Evolutionary conservation across 1,140 invertebrate species (phyloP), one percentile per base, ranked within the genome.

Genomic region (Venustaconcha ellipsiformis): DNA sequence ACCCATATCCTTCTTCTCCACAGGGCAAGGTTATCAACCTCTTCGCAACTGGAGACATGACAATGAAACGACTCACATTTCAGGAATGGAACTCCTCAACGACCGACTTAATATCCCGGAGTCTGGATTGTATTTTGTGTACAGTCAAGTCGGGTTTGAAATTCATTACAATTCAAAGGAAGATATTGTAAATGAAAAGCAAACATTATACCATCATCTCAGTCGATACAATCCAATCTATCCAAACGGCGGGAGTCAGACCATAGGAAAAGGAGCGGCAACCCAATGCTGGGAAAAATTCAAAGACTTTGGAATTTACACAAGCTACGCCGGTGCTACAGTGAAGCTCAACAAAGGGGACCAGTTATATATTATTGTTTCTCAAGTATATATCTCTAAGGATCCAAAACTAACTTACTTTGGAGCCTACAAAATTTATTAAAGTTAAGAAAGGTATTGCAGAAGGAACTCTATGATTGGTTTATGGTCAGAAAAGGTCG

Each of bases 261-360:
- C 57, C n/a, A 56, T 76, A 6, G 37, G 70, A 57, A 58, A 57
- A 37, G 65, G 74, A n/a, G 74, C 60, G 2, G 20, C 58, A 26
- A 76, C 74, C 11, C 74, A 76, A 20, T 76, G 74, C 18, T 76
- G 74, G 74, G 74, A 71, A 55, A 66, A 76, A 59, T 14, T 67
- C 0, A 76, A 76, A 64, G n/a, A 66, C 14, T 76, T 70, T 26
- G 74, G 74, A 30, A 1, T 56, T 12, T 76, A 76, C 57, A 76
- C 74, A 17, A 76, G 67, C 57, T 76, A 37, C 17, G 69, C 65
- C 14, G 74, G 74, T 6, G 74, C 69, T 2, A 56, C 74, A 8
- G 68, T 70, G 0, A 37, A 48, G 48, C 55, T 76, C 13, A 70
- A 76, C n/a, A 70, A 76, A 57, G 74, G 69, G 1, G 74, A 76